A percentile compares a stretch with the other conserved stretches of the same genome.
These are phyloP conservation scores for Radopholus similis DNA, from an alignment of 1,140 invertebrate genomes.

Conservation along the genomic window DNA sequence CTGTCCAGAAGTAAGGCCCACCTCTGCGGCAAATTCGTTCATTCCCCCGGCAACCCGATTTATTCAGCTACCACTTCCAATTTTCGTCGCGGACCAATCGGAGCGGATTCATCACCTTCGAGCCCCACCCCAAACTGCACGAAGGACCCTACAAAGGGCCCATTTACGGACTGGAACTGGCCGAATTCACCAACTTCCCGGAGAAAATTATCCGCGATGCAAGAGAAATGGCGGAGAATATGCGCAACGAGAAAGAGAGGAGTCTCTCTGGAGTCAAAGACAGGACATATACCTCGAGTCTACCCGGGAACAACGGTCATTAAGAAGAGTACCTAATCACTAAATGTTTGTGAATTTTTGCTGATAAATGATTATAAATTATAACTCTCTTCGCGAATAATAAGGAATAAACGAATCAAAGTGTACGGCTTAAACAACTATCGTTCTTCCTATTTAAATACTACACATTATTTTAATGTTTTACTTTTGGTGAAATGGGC, in stretches of 20 bases:
- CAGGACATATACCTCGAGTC: too few species aligned
- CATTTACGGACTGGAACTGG: constrained; percentile 36
- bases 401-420: too few species aligned
- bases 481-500: too few species aligned
- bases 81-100: constrained; percentile 20
- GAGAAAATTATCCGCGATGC: constrained; percentile 11
- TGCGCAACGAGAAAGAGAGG: neutral
- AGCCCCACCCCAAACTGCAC: constrained; percentile 29
- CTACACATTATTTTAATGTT: too few species aligned
- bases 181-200: constrained; percentile 36
- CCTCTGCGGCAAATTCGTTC: neutral
- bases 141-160: constrained; percentile 38
- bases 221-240: neutral
- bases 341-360: too few species aligned
- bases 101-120: constrained; percentile 3
- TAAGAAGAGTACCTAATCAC: too few species aligned
- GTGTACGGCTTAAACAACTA: too few species aligned
- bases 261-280: too few species aligned
- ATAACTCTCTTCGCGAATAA: too few species aligned
- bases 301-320: too few species aligned
- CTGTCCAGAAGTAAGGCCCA: constrained; percentile 33
- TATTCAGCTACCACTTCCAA: constrained; percentile 44
- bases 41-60: neutral
- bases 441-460: too few species aligned
- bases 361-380: too few species aligned